Percentiles rank a stretch among this genome's conserved stretches.
These are phyloP conservation scores for Salvelinus alpinus DNA, from an alignment of 2,113 vertebrate genomes.

Conservation along the genomic window DNA sequence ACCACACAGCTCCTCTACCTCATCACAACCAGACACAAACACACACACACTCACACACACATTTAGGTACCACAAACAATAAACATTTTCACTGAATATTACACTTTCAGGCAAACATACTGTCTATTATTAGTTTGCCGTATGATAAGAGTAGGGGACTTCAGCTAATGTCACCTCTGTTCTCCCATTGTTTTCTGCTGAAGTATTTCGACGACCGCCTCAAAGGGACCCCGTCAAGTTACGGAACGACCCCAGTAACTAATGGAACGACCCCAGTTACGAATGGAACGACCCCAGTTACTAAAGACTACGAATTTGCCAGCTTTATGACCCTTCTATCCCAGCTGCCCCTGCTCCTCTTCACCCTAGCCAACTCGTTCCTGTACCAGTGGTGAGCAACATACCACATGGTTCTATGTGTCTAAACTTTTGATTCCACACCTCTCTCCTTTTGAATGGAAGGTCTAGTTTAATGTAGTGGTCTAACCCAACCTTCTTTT, in stretches of 20 bases:
- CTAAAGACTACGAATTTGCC: conserved; percentile 68
- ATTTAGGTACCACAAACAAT: no score
- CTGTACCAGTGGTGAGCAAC: conserved; percentile 77
- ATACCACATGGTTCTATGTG: background rate
- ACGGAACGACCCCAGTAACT: conserved; percentile 2
- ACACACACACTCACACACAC: no score
- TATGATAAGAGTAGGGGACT: background rate
- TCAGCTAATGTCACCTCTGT: background rate
- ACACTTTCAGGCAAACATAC: background rate
- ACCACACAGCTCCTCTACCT: conserved; percentile 29
- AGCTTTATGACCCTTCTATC: conserved; percentile 85
- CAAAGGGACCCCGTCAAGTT: conserved; percentile 7
- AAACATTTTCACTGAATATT: background rate
- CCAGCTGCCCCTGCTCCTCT: conserved; percentile 82
- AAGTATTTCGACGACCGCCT: conserved; percentile 83
- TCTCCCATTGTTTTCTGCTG: background rate
- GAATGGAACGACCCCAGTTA: conserved; percentile 6
- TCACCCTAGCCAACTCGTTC: conserved; percentile 85
- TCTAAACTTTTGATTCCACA: background rate
- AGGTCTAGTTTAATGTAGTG: background rate
- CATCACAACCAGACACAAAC: no score
- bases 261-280: conserved; percentile 2
- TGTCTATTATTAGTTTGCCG: background rate
- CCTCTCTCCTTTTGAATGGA: no score
- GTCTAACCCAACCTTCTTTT: background rate